A percentile compares a stretch with the other conserved stretches of the same genome.
Conservation (phyloP, 1,140 invertebrate species). For the Drosophila athabasca region DNA sequence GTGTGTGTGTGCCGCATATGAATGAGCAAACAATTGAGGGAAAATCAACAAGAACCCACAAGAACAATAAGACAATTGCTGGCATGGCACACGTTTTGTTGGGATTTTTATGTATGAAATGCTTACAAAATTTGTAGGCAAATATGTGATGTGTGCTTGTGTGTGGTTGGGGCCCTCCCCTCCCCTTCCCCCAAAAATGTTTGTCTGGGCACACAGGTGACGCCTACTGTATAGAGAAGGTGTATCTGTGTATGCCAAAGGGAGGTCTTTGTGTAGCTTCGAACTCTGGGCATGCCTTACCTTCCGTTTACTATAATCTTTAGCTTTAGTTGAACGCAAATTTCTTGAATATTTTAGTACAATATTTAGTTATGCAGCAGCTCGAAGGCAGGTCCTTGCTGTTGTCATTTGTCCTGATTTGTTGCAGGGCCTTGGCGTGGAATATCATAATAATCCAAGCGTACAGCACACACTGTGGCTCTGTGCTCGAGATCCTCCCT, state of each 20-base stretch:
- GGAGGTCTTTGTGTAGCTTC: no score
- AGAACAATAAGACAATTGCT: constrained; percentile 43
- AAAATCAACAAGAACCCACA: constrained; percentile 26
- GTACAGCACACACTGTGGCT: constrained; percentile 7
- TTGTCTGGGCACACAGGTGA: constrained; percentile 1
- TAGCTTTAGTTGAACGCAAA: no score
- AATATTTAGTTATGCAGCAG: constrained; percentile 20
- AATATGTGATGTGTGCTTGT: constrained; percentile 21
- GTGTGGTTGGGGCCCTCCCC: background rate
- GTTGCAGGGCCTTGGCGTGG: constrained; percentile 65
- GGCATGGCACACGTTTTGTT: constrained; percentile 19
- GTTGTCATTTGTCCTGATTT: constrained; percentile 72
- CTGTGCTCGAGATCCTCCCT: constrained; percentile 1
- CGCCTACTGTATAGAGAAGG: no score
- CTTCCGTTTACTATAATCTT: no score
- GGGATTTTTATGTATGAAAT: constrained; percentile 18
- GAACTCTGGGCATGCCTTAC: no score
- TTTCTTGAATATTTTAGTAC: no score
- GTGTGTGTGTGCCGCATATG: constrained; percentile 21
- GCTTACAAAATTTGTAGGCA: constrained; percentile 10
- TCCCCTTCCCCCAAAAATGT: background rate
- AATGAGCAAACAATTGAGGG: constrained; percentile 41
- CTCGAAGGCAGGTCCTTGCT: constrained; percentile 7
- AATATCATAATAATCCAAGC: constrained; percentile 74
- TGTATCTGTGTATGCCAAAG: no score